These are phyloP conservation scores for Rhea americana DNA, from an alignment of 2,113 vertebrate species.

Conservation along the genomic window DNA sequence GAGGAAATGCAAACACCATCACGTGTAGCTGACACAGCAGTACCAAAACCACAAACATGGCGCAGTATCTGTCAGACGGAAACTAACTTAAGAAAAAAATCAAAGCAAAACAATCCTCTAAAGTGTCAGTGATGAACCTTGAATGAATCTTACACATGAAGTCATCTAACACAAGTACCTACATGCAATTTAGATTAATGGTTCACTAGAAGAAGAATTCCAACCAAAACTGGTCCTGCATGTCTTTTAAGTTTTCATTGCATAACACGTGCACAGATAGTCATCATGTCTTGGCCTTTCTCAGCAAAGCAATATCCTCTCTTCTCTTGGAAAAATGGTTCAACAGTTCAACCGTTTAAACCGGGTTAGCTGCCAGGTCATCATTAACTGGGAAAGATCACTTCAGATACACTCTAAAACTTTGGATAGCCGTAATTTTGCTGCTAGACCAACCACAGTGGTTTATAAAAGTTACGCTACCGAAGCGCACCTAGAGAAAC, in stretches of 20 bases:
- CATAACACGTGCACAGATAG: not conserved
- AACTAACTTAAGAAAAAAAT: accelerated
- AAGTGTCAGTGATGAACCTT: not conserved
- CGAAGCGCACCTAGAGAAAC: not conserved
- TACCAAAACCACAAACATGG: slow-evolving; percentile 77
- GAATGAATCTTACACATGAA: not conserved
- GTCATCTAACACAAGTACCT: not conserved
- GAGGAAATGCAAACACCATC: slow-evolving; percentile 70
- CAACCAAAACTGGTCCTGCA: slow-evolving; percentile 26
- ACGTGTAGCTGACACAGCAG: slow-evolving; percentile 74
- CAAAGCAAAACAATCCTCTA: not conserved
- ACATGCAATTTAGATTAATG: not conserved
- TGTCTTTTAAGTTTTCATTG: not conserved
- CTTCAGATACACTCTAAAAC: not conserved
- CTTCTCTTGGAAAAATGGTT: not conserved
- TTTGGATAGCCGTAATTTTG: accelerated
- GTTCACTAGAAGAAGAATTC: not conserved
- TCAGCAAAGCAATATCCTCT: accelerated
- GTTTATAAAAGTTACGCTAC: not conserved
- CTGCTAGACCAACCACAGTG: not conserved
- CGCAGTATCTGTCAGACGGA: slow-evolving; percentile 65
- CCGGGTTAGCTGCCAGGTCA: accelerated
- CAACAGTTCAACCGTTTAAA: too few relatives aligned
- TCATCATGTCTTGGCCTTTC: not conserved
- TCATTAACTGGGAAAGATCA: not conserved